Conservation (phyloP, 2,113 vertebrate species). For the Periophthalmus modestus region DNA sequence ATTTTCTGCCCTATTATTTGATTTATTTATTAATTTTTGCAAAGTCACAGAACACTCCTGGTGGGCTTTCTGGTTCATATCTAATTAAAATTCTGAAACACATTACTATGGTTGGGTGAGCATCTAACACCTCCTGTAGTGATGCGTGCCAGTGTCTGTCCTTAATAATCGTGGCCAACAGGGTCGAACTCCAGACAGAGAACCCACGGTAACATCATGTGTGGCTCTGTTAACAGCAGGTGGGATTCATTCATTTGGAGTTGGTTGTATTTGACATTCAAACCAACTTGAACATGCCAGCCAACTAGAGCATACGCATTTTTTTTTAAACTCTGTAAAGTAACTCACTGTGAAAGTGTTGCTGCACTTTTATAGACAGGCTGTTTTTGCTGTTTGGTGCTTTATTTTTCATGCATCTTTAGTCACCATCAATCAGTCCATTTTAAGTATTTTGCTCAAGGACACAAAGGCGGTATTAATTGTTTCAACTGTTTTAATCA, state of each 20-base stretch:
- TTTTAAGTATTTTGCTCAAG: no score
- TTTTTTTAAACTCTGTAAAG: no score
- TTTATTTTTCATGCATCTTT: no score
- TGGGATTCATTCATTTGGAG: neutral
- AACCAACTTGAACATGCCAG: neutral
- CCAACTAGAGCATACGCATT: neutral
- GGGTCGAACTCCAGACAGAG: neutral
- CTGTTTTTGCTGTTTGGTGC: no score
- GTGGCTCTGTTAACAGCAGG: neutral
- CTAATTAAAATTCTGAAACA: conserved; percentile 4
- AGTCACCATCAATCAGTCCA: no score
- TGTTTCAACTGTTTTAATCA: no score
- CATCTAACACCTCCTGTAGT: neutral
- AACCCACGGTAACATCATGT: neutral
- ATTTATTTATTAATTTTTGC: neutral
- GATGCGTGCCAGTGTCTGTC: neutral
- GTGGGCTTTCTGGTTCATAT: neutral
- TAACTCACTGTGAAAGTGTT: no score
- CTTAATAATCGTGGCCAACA: neutral
- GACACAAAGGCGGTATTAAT: no score
- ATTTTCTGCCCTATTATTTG: no score
- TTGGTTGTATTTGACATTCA: neutral
- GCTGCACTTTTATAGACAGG: no score
- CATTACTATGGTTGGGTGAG: neutral
- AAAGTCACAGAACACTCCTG: neutral